Base-by-base conservation (phyloP, 2,113 vertebrate genomes). In the Morone chrysops region DNA sequence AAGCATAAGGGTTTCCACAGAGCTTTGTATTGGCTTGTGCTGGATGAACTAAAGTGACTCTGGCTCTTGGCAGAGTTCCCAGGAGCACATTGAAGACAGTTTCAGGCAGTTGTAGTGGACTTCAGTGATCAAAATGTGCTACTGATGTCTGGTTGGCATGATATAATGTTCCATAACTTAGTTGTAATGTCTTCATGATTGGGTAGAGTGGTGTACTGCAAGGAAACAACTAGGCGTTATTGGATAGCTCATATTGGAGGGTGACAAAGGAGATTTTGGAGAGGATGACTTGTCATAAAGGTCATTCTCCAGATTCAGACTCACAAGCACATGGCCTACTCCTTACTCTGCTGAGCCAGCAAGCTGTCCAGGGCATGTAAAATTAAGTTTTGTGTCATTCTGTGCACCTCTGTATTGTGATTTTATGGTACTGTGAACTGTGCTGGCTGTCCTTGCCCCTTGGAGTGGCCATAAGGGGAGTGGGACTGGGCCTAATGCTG, bases 41-140 rank as follows among this genome's bases (percentile, higher is more conserved):
- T 85, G 71, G 73, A 82, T 92, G 89, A 92, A 91, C 90, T 82
- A 71, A 86, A 91, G 82, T 90, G 87, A 93, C 91, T 89, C 89
- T 79, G 74, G 71, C 38, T 86, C 69, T 89, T 90, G 87, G 89
- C 85, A 72, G 69, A 51, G 56, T 50, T 90, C 90, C 91, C 83
- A 83, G 78, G 72, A 82, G 83, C 66, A 83, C 78, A 89, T 18
- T 85, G 78, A 81, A 82, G 78, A 84, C 86, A 68, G 82, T 93
- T 90, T 88, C 73, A 77, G 69, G 82, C 83, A 77, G 73, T 61
- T 88, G 65, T 62, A 50, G 69, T 41, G 56, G 57, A 76, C 62
- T 80, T 79, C 81, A 88, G 47, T 85, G 63, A 87, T 70, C 41
- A 13, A 87, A 85, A 87, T 80, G 75, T 77, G 62, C 66, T 41